Percentiles rank a stretch among this genome's conserved stretches.
Conservation (phyloP, 2,113 vertebrate genomes). For the Opisthocomus hoazin region DNA sequence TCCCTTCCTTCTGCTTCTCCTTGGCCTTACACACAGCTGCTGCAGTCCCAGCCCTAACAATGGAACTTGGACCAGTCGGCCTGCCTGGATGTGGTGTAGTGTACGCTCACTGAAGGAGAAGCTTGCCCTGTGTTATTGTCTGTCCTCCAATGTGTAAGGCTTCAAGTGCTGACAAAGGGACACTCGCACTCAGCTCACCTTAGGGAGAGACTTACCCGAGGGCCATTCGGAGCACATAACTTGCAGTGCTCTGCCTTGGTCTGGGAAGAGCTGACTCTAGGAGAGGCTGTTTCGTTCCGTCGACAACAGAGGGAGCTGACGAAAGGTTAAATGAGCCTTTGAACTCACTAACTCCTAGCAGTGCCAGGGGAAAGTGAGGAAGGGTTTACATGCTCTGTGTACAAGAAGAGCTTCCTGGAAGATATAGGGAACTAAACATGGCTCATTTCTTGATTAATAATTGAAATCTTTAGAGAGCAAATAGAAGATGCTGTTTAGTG, state of each 20-base stretch:
- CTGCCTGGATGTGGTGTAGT: background rate
- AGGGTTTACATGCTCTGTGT: background rate
- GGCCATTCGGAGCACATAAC: background rate
- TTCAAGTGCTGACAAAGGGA: background rate
- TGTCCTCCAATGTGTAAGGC: background rate
- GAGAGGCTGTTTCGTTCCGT: background rate
- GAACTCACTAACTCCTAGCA: background rate
- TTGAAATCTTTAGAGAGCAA: background rate
- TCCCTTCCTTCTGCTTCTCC: background rate
- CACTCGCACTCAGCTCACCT: rapidly evolving
- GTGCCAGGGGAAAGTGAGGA: background rate
- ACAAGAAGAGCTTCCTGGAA: background rate
- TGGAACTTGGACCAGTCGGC: background rate
- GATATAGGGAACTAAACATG: background rate
- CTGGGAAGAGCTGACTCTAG: background rate
- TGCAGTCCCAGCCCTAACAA: rapidly evolving
- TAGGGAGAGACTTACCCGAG: background rate
- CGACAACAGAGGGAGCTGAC: background rate
- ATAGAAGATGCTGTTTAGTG: background rate
- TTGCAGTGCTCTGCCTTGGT: background rate
- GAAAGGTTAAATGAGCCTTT: background rate
- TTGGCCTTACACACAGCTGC: background rate
- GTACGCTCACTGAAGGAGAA: rapidly evolving
- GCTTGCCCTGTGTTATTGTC: background rate
- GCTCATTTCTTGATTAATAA: background rate